Conservation (phyloP, 2,888 invertebrate genomes). For the Ditula angustiorana region DNA sequence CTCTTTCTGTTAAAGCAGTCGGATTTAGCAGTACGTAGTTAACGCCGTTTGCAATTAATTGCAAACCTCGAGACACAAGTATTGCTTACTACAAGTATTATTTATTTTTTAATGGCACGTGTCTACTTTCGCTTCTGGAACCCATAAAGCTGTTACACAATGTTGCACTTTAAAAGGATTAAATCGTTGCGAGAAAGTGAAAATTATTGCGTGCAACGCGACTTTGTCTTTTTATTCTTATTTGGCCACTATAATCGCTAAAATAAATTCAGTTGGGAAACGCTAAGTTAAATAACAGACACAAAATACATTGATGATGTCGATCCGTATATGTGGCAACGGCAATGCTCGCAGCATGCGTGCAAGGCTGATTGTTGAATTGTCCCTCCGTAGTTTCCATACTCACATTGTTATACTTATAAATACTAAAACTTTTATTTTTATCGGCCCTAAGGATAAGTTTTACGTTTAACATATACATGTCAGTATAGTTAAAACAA, state of each 20-base stretch:
- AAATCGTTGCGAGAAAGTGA: slow-evolving; percentile 35
- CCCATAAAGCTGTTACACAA: slow-evolving; percentile 29
- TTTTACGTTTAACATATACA: too few relatives aligned
- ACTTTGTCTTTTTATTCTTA: slow-evolving; percentile 24
- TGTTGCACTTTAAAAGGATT: slow-evolving; percentile 34
- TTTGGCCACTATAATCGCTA: slow-evolving; percentile 10
- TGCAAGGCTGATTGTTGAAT: not conserved
- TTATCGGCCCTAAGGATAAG: too few relatives aligned
- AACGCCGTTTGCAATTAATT: not conserved
- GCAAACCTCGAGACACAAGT: not conserved
- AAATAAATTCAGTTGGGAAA: slow-evolving; percentile 21
- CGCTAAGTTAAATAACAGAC: slow-evolving; percentile 16
- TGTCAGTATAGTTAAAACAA: not conserved
- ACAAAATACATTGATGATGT: slow-evolving; percentile 1
- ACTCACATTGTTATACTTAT: not conserved
- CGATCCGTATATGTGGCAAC: not conserved
- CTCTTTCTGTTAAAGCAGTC: slow-evolving; percentile 1
- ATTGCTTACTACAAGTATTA: not conserved
- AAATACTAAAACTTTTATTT: slow-evolving; percentile 21
- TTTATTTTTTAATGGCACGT: slow-evolving; percentile 5
- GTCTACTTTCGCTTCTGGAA: slow-evolving; percentile 28
- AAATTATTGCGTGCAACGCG: slow-evolving; percentile 36
- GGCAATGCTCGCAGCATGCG: not conserved
- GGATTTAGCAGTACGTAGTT: not conserved
- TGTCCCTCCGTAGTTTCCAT: not conserved